These are phyloP conservation scores for Frankliniella fusca DNA, from an alignment of 2,888 invertebrate genomes.

Conservation along the genomic window DNA sequence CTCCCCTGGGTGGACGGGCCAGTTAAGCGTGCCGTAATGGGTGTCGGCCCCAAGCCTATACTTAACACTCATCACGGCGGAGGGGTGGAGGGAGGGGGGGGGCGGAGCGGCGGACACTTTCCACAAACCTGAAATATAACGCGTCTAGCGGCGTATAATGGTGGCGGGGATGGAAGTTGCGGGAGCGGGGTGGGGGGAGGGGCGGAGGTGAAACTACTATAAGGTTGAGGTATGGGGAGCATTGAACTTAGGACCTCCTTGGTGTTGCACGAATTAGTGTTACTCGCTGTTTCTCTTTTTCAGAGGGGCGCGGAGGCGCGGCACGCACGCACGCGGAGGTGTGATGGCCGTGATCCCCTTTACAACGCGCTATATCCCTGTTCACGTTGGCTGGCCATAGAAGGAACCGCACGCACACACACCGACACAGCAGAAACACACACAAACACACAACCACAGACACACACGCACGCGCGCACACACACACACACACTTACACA, in stretches of 20 bases:
- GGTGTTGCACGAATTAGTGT: too few species aligned
- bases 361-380: background rate
- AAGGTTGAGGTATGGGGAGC: too few species aligned
- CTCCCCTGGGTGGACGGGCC: slow-evolving; percentile 6
- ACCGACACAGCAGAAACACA: too few species aligned
- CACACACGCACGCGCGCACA: too few species aligned
- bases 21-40: slow-evolving; percentile 21
- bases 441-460: too few species aligned
- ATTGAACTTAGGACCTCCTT: too few species aligned
- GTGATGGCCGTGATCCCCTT: slow-evolving; percentile 5
- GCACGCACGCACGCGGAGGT: background rate
- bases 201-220: background rate
- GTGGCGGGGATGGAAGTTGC: background rate
- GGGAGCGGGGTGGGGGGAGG: background rate
- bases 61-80: slow-evolving; percentile 21
- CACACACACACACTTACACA: too few species aligned
- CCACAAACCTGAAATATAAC: slow-evolving; percentile 21
- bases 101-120: background rate
- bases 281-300: too few species aligned
- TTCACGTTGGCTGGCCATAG: background rate
- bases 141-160: background rate
- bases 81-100: background rate
- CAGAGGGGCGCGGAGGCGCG: background rate
- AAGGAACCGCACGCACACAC: background rate
- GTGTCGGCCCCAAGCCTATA: slow-evolving; percentile 11